phyloP scores from a whole-genome alignment of 2,888 invertebrate species.

The Hofmannophila pseudospretella region DNA sequence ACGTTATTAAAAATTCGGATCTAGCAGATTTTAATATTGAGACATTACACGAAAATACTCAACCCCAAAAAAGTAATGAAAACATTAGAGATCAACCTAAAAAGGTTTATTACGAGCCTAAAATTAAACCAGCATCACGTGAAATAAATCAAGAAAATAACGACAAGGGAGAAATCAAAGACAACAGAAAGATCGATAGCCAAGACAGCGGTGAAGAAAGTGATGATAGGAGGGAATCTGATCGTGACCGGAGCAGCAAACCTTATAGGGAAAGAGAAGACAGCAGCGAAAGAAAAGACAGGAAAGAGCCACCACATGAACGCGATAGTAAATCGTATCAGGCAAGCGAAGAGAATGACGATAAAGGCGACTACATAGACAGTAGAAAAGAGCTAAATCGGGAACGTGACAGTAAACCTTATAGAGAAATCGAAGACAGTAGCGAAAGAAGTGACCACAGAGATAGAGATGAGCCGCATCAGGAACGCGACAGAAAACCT shows the following conservation, averaged over 20 bases:
- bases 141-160: conserved; percentile 19
- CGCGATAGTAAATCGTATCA: neutral
- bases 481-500: neutral
- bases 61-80: conserved; percentile 4
- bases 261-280: neutral
- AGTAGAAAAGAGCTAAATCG: conserved; percentile 6
- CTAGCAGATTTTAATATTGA: conserved; percentile 60
- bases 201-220: neutral
- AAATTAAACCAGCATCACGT: conserved; percentile 11
- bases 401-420: conserved; percentile 3
- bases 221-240: neutral
- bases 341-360: conserved; percentile 11
- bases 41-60: conserved; percentile 39
- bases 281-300: neutral
- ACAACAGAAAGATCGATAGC: conserved; percentile 6
- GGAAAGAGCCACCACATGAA: neutral
- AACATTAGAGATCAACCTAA: conserved; percentile 9
- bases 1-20: conserved; percentile 34
- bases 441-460: conserved; percentile 7
- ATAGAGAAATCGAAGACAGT: conserved; percentile 2
- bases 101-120: conserved; percentile 11
- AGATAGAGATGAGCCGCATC: neutral
- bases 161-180: conserved; percentile 23
- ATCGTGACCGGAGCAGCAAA: neutral
- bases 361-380: conserved; percentile 11